These are phyloP conservation scores for Ctenopoma multispine DNA, from an alignment of 2,797 vertebrate genomes.

Conservation along the genomic window DNA sequence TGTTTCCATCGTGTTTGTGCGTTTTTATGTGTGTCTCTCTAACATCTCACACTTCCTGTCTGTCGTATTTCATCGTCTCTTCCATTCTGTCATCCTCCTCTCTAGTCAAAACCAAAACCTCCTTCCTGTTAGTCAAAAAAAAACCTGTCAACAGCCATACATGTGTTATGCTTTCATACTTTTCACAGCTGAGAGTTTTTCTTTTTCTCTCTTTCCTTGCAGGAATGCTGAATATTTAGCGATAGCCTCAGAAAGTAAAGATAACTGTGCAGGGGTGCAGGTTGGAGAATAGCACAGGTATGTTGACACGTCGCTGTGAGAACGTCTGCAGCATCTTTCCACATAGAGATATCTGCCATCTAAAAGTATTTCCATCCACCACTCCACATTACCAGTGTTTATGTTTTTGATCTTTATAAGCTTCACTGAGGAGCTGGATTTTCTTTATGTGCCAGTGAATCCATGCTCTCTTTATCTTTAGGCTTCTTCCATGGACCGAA, in stretches of 20 bases:
- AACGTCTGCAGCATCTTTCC: neutral
- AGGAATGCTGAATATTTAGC: slow-evolving; percentile 93
- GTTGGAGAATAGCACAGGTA: slow-evolving; percentile 91
- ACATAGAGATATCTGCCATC: neutral
- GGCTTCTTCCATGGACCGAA: slow-evolving; percentile 54
- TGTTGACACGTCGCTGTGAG: neutral
- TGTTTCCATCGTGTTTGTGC: slow-evolving; percentile 53
- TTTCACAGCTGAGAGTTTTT: neutral
- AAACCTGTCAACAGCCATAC: slow-evolving; percentile 23
- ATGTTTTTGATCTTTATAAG: too few relatives aligned
- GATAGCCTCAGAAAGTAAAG: slow-evolving; percentile 93
- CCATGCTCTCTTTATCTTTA: slow-evolving; percentile 15
- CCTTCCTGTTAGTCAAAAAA: slow-evolving; percentile 70
- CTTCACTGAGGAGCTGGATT: too few relatives aligned
- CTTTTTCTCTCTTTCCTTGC: slow-evolving; percentile 13
- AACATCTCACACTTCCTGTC: slow-evolving; percentile 26
- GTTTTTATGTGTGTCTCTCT: slow-evolving; percentile 60
- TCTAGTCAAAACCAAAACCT: slow-evolving; percentile 73
- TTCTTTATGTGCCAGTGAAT: neutral
- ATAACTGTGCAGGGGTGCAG: slow-evolving; percentile 92
- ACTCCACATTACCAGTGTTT: too few relatives aligned
- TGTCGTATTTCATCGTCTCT: slow-evolving; percentile 35
- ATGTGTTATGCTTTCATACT: slow-evolving; percentile 27
- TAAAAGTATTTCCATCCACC: too few relatives aligned
- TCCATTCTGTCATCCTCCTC: slow-evolving; percentile 50